A percentile compares a stretch with the other conserved stretches of the same genome.
These are phyloP conservation scores for Cryptoleucopteryx plumbea DNA, from an alignment of 2,113 vertebrate species.

Conservation along the genomic window DNA sequence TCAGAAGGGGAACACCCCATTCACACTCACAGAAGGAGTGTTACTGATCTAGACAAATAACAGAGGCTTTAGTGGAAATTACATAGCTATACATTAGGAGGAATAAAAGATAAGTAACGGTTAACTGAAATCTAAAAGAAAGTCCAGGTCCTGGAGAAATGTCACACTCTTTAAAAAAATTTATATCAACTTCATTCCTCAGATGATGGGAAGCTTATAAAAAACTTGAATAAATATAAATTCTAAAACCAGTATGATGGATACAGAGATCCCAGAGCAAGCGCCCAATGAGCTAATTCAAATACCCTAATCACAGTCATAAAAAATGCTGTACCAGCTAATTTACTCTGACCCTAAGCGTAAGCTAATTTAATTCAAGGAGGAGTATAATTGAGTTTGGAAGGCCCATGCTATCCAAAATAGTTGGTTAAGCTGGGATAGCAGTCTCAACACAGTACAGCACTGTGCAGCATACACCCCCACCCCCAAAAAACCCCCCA, in stretches of 20 bases:
- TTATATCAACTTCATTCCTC: background rate
- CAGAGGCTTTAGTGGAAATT: background rate
- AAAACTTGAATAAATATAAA: background rate
- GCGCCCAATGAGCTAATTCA: background rate
- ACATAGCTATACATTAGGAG: background rate
- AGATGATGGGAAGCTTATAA: background rate
- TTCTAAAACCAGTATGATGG: background rate
- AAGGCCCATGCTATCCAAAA: background rate
- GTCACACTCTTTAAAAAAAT: background rate
- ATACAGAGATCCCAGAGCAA: background rate
- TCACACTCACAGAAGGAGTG: background rate
- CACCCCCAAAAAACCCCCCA: fast-evolving
- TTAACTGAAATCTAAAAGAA: background rate
- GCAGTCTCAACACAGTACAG: background rate
- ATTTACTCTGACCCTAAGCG: background rate
- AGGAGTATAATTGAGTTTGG: background rate
- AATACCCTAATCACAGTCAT: background rate
- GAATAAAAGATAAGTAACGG: background rate
- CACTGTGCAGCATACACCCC: background rate
- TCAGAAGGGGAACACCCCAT: background rate
- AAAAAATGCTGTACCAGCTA: background rate
- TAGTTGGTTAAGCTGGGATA: background rate
- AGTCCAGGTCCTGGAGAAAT: background rate
- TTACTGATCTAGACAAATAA: background rate
- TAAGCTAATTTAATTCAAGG: background rate